Conservation (phyloP, 1,140 invertebrate species). For the Trichomalopsis sarcophagae region DNA sequence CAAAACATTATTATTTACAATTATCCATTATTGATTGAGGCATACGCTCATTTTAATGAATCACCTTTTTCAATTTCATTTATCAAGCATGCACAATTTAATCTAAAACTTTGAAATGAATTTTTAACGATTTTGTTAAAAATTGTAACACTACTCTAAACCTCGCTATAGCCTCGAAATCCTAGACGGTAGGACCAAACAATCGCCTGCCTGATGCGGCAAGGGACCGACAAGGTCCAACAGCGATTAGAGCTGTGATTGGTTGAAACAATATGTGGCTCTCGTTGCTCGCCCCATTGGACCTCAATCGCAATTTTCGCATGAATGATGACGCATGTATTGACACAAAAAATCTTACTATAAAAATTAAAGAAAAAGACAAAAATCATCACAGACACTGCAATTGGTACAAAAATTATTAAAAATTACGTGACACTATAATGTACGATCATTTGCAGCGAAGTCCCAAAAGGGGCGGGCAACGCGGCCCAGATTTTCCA, state of each 20-base stretch:
- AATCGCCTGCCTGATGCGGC: slow-evolving; percentile 74
- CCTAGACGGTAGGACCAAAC: slow-evolving; percentile 75
- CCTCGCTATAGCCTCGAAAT: slow-evolving; percentile 57
- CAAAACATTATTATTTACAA: background rate
- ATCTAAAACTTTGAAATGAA: background rate
- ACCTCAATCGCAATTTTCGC: background rate
- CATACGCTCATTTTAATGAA: too few relatives aligned
- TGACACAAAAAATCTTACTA: background rate
- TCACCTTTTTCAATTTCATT: background rate
- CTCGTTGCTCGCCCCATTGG: slow-evolving; percentile 65
- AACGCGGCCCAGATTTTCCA: slow-evolving; percentile 34
- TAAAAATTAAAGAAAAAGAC: background rate
- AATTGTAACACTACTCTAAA: background rate
- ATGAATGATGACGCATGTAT: background rate
- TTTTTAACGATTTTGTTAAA: slow-evolving; percentile 3
- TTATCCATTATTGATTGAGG: background rate
- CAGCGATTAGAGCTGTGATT: slow-evolving; percentile 75
- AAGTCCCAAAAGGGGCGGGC: background rate
- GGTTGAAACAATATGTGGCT: slow-evolving; percentile 74
- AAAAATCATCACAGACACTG: slow-evolving; percentile 15
- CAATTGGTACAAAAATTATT: background rate
- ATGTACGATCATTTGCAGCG: background rate
- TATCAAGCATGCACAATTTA: background rate
- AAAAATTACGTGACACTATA: background rate
- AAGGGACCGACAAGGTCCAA: slow-evolving; percentile 75